Evolutionary conservation across 2,888 invertebrate species (phyloP).

Genomic region (Tanypteryx hageni): DNA sequence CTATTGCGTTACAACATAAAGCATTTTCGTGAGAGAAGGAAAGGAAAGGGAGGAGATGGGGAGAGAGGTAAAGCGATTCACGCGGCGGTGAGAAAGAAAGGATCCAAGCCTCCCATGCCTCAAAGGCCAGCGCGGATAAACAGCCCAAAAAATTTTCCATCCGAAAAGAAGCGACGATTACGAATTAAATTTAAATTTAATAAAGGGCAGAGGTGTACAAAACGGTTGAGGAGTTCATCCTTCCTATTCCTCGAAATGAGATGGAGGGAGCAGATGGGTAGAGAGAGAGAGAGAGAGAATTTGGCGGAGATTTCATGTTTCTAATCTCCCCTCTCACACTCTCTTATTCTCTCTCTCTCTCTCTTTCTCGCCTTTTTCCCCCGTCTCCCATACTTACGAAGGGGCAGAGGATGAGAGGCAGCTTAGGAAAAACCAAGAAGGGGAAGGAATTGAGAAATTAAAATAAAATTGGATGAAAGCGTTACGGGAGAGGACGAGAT

Average conservation of each 20-base stretch:
- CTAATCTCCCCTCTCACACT: constrained; percentile 22
- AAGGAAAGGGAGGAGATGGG: not conserved
- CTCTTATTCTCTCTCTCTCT: not conserved
- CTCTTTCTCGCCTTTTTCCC: not conserved
- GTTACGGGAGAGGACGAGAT: not conserved
- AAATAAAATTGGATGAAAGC: constrained; percentile 59
- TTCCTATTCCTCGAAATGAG: constrained; percentile 1
- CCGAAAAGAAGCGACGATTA: not conserved
- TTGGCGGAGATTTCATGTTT: constrained; percentile 37
- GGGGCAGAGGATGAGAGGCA: not conserved
- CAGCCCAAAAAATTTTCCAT: not conserved
- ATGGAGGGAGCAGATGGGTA: not conserved
- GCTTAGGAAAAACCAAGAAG: not conserved
- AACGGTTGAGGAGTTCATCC: not conserved
- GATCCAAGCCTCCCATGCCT: not conserved
- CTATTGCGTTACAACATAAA: not conserved
- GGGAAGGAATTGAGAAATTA: constrained; percentile 50
- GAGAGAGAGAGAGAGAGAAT: not conserved
- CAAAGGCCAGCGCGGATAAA: not conserved
- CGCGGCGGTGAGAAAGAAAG: not conserved
- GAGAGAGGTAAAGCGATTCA: not conserved
- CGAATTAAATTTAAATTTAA: constrained; percentile 56
- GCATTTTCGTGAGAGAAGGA: not conserved
- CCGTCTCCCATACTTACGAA: not conserved
- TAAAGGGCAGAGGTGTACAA: constrained; percentile 6